Percentiles rank a stretch among this genome's conserved stretches.
Conservation (phyloP, 2,888 invertebrate genomes). For the Argyresthia albistria region DNA sequence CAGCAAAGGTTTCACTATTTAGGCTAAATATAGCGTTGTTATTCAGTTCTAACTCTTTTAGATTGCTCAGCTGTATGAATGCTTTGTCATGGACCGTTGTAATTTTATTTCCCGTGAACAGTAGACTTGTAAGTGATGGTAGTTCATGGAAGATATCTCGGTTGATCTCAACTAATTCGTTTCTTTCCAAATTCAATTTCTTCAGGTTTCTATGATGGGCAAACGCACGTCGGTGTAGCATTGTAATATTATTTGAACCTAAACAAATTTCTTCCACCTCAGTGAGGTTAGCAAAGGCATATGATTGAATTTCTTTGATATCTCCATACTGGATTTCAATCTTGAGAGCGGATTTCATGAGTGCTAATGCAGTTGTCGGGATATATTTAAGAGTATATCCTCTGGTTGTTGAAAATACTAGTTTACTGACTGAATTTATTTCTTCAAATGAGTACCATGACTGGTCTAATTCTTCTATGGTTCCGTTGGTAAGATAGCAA, state of each 20-base stretch:
- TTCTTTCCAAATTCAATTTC: slow-evolving; percentile 78
- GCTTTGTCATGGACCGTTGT: slow-evolving; percentile 88
- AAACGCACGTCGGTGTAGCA: slow-evolving; percentile 76
- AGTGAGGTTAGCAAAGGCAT: slow-evolving; percentile 80
- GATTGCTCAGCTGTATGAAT: slow-evolving; percentile 77
- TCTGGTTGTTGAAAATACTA: slow-evolving; percentile 78
- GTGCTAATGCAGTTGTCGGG: slow-evolving; percentile 76
- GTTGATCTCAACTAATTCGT: slow-evolving; percentile 80
- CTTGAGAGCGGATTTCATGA: slow-evolving; percentile 60
- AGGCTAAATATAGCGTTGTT: slow-evolving; percentile 80
- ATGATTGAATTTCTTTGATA: slow-evolving; percentile 76
- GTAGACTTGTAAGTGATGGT: slow-evolving; percentile 79
- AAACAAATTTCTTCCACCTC: slow-evolving; percentile 76
- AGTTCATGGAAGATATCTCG: slow-evolving; percentile 81
- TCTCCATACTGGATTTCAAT: slow-evolving; percentile 79
- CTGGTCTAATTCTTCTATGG: slow-evolving; percentile 70
- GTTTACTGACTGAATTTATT: slow-evolving; percentile 73
- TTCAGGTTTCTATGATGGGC: slow-evolving; percentile 77
- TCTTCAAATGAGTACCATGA: slow-evolving; percentile 78
- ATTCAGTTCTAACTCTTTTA: slow-evolving; percentile 85
- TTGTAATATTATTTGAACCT: slow-evolving; percentile 77
- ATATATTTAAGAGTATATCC: slow-evolving; percentile 76
- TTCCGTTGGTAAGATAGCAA: slow-evolving; percentile 77
- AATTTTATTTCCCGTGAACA: slow-evolving; percentile 87
- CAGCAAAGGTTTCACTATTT: slow-evolving; percentile 82